Conservation (phyloP, 2,888 invertebrate genomes). For the Rapana venosa region DNA sequence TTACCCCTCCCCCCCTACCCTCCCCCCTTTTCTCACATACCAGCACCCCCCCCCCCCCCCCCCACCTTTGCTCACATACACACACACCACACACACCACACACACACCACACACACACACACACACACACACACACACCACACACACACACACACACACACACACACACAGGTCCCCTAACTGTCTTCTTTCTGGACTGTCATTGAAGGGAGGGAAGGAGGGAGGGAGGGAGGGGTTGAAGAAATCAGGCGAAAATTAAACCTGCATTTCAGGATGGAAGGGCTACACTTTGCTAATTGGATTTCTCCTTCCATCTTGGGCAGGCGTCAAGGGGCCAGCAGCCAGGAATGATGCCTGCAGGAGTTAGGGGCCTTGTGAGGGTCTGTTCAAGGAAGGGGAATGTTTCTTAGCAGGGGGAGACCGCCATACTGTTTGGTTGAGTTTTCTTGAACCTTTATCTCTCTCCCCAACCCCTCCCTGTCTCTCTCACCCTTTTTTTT, state of each 20-base stretch:
- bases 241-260: slow-evolving; percentile 41
- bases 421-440: neutral
- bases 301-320: slow-evolving; percentile 36
- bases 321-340: slow-evolving; percentile 25
- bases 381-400: neutral
- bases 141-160: too few species aligned
- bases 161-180: neutral
- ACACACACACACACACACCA: too few species aligned
- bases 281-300: slow-evolving; percentile 41
- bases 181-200: too few species aligned
- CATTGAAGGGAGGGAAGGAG: neutral
- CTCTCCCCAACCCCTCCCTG: too few species aligned
- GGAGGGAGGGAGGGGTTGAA: slow-evolving; percentile 11
- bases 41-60: neutral
- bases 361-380: neutral
- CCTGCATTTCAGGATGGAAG: slow-evolving; percentile 43
- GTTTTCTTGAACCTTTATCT: too few species aligned
- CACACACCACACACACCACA: too few species aligned
- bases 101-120: too few species aligned
- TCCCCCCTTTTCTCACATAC: neutral
- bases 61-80: too few species aligned
- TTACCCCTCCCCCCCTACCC: neutral
- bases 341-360: neutral
- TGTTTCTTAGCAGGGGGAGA: neutral
- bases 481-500: too few species aligned